Evolutionary conservation across 2,888 invertebrate species (phyloP), one percentile per base, ranked within the genome.

Genomic region (Opisthograptis luteolata): DNA sequence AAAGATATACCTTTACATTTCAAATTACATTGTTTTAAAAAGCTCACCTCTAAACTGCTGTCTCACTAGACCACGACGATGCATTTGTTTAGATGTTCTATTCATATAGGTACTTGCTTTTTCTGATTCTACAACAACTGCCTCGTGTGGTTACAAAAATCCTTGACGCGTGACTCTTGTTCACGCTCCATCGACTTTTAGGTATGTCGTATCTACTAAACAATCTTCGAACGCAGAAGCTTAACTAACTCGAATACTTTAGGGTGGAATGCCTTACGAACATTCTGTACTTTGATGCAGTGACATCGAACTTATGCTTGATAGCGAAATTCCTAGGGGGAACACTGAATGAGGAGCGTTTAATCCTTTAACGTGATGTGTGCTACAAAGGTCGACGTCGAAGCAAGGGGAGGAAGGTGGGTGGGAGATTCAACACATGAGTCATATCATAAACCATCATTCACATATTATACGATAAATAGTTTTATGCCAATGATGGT

Each of bases 111-210:
- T 25, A 35, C 35, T 35, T 34, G 14, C 19, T 9, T 36, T 30
- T 30, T 62, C 50, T 46, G 53, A 42, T 50, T 64, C 56, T 66
- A 68, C 68, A 70, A 62, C 63, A 70, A 62, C 63, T 64, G 65
- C 60, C 70, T 78, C 75, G 82, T 84, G 81, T 79, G 81, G 75
- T 71, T 76, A 75, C 75, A 65, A 70, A 80, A 84, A 79, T 79
- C 81, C 76, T 76, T 78, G 79, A 80, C 84, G 84, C 88, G 88
- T 87, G 87, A 87, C 88, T 86, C 69, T 70, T 59, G 73, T 81
- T 83, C 79, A 81, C 81, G 87, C 85, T 79, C 73, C 78, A 87
- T 86, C 76, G 85, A 70, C 61, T 75, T 73, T 77, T 73, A 78
- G 85, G 75, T 79, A 87, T 87, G 83, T 71, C 70, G 67, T 81